Evolutionary conservation across 2,113 vertebrate genomes (phyloP), one percentile per base, ranked within the genome.

Genomic region (Columbina picui): DNA sequence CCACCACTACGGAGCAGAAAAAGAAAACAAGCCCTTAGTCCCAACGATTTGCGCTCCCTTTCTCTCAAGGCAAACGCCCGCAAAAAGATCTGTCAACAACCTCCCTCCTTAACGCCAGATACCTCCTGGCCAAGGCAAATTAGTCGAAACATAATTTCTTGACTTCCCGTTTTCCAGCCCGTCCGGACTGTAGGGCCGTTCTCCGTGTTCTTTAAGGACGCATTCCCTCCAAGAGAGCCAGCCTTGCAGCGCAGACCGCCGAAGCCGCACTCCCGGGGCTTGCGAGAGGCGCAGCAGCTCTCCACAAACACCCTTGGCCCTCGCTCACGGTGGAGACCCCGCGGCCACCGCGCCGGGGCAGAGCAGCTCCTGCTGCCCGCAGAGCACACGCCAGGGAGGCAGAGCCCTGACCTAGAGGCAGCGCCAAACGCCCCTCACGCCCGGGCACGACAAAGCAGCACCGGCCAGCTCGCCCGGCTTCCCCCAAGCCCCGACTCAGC

Each of bases 61-160:
- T 50, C 34, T 59, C 49, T 47, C 45, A 26, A 26, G 2, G 9
- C 13, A 79, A 91, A 89, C 5, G 2, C 7, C 12, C 19, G 39
- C 18, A 23, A 29, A 19, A 2, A 38, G 6, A 56, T 7, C 27
- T 13, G 49, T 36, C 43, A 53, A 43, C n/a, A 43, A 79, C 3
- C 27, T 20, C 2, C 9, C 4, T 4, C 21, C 30, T 26, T 18
- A 41, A 23, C 0, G 1, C 18, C 53, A 14, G 18, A 17, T 5
- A 67, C 14, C 9, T 41, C 45, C 19, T 3, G 2, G 12, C 14
- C 25, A 29, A 60, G 14, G 2, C 5, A 8, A 65, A 22, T 4
- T 30, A 52, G 2, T 1, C 3, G 2, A 36, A 68, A 6, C 7
- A 5, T 0, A 5, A 3, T 21, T 53, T 34, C 50, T 29, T 14